These are phyloP conservation scores for Kobus ellipsiprymnus DNA, from an alignment of 2,113 vertebrate genomes.

Conservation along the genomic window DNA sequence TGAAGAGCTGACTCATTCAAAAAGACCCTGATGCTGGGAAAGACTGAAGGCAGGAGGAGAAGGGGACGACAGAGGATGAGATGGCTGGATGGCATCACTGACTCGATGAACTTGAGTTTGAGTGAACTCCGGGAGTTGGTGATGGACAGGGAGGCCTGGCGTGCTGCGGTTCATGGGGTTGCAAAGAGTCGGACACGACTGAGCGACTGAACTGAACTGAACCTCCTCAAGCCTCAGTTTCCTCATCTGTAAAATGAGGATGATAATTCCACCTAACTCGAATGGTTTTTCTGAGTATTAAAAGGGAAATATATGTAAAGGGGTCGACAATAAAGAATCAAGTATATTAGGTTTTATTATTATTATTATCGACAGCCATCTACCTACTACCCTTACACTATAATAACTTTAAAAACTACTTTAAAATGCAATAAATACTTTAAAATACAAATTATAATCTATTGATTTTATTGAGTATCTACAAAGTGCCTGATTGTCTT, in stretches of 20 bases:
- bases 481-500: not conserved
- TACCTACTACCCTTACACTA: not conserved
- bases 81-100: not conserved
- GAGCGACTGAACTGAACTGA: not conserved
- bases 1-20: accelerated
- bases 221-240: not conserved
- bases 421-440: not conserved
- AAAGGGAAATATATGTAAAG: not conserved
- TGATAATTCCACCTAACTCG: not conserved
- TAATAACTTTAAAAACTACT: not conserved
- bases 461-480: not conserved
- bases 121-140: not conserved
- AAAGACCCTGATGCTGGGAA: not conserved
- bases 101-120: not conserved
- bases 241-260: not conserved
- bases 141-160: not conserved
- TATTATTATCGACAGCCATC: not conserved
- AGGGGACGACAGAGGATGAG: not conserved
- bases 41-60: not conserved
- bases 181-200: too few relatives aligned
- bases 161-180: too few relatives aligned
- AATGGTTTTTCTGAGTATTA: not conserved
- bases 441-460: not conserved
- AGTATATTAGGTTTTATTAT: not conserved
- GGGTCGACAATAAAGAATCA: not conserved